phyloP scores from a whole-genome alignment of 1,140 invertebrate species.

The Drosophila murphyi region DNA sequence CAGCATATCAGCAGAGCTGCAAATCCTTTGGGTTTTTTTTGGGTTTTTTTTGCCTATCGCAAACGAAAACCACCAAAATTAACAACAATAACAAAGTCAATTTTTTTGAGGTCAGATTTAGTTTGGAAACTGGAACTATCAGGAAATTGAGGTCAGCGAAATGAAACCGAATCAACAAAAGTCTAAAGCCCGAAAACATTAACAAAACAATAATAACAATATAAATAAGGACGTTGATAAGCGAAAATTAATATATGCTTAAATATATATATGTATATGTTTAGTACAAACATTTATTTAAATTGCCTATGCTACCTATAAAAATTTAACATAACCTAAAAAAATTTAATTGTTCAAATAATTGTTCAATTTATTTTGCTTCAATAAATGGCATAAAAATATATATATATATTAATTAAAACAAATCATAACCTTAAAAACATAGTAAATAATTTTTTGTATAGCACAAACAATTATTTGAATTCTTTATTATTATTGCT shows the following conservation, averaged over 20 bases:
- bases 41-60: slow-evolving; percentile 1
- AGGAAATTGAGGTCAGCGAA: background rate
- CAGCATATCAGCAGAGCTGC: slow-evolving; percentile 33
- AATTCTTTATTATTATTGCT: no score
- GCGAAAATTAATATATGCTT: background rate
- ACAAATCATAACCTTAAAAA: no score
- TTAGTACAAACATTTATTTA: background rate
- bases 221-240: slow-evolving; percentile 19
- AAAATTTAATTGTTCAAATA: no score
- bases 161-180: slow-evolving; percentile 24
- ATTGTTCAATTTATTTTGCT: no score
- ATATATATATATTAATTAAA: no score
- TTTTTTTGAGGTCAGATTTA: slow-evolving; percentile 16
- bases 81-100: background rate
- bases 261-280: background rate
- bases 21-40: background rate
- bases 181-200: background rate
- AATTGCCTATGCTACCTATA: no score
- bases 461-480: no score
- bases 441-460: no score
- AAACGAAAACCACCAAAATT: slow-evolving; percentile 7
- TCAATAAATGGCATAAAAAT: no score
- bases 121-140: slow-evolving; percentile 26
- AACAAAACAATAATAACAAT: slow-evolving; percentile 4
- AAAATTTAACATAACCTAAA: no score